Evolutionary conservation across 2,797 vertebrate genomes (phyloP).

Genomic region (Falco peregrinus): DNA sequence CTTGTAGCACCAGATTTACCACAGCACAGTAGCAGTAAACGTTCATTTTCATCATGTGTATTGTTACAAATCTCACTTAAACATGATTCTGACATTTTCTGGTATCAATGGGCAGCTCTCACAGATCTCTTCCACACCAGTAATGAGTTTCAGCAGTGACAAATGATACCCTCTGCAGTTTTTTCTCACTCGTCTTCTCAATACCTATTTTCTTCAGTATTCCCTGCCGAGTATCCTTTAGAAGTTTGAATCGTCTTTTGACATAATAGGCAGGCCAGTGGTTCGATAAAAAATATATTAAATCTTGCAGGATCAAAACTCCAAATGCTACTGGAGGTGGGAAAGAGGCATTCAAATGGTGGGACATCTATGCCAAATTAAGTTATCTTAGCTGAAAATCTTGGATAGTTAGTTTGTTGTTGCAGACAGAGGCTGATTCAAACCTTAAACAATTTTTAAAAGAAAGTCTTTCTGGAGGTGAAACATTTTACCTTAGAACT

Average conservation of each 20-base stretch:
- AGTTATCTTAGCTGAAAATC: neutral
- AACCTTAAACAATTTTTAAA: neutral
- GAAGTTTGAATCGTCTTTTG: slow-evolving; percentile 6
- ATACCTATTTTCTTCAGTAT: slow-evolving; percentile 1
- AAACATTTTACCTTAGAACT: neutral
- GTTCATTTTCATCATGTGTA: neutral
- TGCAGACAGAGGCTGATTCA: neutral
- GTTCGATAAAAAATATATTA: neutral
- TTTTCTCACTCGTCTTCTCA: slow-evolving; percentile 23
- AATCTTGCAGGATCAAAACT: neutral
- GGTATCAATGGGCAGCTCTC: neutral
- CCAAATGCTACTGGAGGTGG: neutral
- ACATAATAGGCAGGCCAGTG: neutral
- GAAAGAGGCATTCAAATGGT: neutral
- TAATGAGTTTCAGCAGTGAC: slow-evolving; percentile 31
- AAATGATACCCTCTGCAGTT: neutral
- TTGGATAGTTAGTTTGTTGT: neutral
- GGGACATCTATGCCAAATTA: neutral
- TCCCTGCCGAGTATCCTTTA: neutral
- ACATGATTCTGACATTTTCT: slow-evolving; percentile 11
- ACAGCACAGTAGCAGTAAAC: neutral
- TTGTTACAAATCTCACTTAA: slow-evolving; percentile 10
- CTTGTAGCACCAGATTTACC: neutral
- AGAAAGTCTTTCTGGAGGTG: neutral
- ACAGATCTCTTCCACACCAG: neutral